These are phyloP conservation scores for Strigamia maritima DNA, from an alignment of 2,888 invertebrate genomes.

Conservation along the genomic window DNA sequence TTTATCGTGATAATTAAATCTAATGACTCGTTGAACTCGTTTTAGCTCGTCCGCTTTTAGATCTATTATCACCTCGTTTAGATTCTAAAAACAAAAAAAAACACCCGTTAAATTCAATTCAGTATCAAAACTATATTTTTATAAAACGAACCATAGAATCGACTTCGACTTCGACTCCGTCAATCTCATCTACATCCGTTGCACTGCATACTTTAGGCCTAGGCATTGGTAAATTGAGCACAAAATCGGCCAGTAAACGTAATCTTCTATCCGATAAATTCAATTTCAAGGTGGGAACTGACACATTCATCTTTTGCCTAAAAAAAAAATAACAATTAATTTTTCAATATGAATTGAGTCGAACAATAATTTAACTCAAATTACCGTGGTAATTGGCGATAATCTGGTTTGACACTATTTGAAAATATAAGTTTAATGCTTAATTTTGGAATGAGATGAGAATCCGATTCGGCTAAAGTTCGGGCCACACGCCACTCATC, in stretches of 20 bases:
- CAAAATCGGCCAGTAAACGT: constrained; percentile 64
- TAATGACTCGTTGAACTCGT: constrained; percentile 15
- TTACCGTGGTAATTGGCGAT: constrained; percentile 63
- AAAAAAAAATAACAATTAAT: constrained; percentile 42
- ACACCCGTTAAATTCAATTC: not conserved
- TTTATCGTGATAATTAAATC: constrained; percentile 16
- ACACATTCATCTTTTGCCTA: constrained; percentile 73
- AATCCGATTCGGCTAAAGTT: constrained; percentile 67
- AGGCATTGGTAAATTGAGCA: constrained; percentile 56
- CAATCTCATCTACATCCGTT: constrained; percentile 46
- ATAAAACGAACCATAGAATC: not conserved
- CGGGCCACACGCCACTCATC: constrained; percentile 73
- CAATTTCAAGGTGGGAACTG: constrained; percentile 67
- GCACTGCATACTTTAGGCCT: constrained; percentile 48
- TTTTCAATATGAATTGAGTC: not conserved
- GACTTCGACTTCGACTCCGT: not conserved
- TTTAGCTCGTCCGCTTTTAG: constrained; percentile 19
- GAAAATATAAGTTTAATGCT: constrained; percentile 65
- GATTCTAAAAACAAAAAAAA: not conserved
- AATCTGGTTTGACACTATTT: constrained; percentile 70
- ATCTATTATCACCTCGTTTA: constrained; percentile 37
- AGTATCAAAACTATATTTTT: not conserved
- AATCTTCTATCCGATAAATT: constrained; percentile 73
- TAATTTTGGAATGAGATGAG: constrained; percentile 69
- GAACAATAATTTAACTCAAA: constrained; percentile 34